Base-by-base conservation (phyloP, 2,888 invertebrate genomes). In the Phragmatobia fuliginosa region DNA sequence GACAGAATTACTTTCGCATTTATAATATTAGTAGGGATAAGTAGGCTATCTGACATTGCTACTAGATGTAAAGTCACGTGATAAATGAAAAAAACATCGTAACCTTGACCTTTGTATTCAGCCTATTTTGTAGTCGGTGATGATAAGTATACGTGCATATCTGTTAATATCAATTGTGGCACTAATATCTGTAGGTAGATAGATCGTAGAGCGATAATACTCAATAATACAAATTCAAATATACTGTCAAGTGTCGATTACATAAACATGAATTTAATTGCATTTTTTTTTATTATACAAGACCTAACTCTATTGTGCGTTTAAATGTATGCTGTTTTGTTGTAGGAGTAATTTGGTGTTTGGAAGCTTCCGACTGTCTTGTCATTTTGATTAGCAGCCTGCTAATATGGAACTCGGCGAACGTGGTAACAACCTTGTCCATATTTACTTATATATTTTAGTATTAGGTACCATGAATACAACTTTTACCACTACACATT, bases 291-390 rank as follows among this genome's bases (percentile, higher is more conserved):
- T 28, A 28, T 28, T 56, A 16, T 25, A 16, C 28, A 1, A 28
- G 11, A 28, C 14, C 7, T 28, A 28, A 16, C 28, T 16, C 5
- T 16, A 28, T 28, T 16, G 28, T 16, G 16, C 16, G 16, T 5
- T 28, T 56, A 14, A 2, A 52, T 52, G 25, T 56, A 7, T 16
- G 28, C 18, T 11, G 14, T 70, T 64, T 66, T 72, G 16, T 75
- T 76, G n/a, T 84, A 94, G 94, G 86, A 75, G 88, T 94, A 0
- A 86, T 92, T 84, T 94, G 93, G 90, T 94, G 93, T 72, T 77
- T 94, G 7, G 94, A 94, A 83, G 92, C 90, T 11, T 92, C 94
- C 0, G 94, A 94, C 75, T 70, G 84, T 2, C 76, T 93, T 14
- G 90, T 92, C 0, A 77, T 93, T 14, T 28, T 91, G 2, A 88